A percentile compares a stretch with the other conserved stretches of the same genome.
These are phyloP conservation scores for Eulemur albifrons DNA, from an alignment of 2,797 vertebrate genomes.

Conservation along the genomic window DNA sequence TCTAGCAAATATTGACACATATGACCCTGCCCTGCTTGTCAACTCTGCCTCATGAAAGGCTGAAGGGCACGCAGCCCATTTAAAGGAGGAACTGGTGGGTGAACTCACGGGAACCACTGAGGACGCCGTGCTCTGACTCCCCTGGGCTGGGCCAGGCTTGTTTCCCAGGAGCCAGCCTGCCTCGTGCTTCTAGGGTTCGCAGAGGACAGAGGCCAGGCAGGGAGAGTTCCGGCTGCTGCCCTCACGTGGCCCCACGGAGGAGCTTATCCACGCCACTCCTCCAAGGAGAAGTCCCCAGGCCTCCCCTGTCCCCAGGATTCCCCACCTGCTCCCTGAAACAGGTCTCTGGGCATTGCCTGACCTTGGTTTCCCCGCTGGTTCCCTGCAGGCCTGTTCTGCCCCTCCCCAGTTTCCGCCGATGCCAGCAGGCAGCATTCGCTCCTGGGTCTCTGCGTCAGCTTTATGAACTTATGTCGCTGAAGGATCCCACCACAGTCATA, in stretches of 20 bases:
- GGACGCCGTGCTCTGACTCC: background rate
- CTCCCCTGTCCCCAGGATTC: background rate
- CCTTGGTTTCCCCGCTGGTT: background rate
- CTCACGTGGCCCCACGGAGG: fast-evolving
- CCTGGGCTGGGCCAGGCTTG: too few relatives aligned
- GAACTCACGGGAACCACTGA: background rate
- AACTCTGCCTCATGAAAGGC: background rate
- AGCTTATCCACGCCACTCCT: background rate
- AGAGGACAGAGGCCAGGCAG: background rate
- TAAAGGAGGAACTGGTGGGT: background rate
- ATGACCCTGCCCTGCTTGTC: background rate
- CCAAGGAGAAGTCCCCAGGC: background rate
- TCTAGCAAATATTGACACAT: background rate
- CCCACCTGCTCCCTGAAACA: background rate
- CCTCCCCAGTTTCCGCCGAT: background rate
- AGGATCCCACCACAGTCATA: background rate
- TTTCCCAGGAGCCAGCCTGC: background rate
- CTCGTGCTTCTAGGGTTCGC: background rate
- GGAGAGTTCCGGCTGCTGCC: background rate
- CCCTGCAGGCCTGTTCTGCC: background rate
- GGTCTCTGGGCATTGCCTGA: background rate
- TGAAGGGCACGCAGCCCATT: background rate
- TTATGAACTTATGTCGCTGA: background rate
- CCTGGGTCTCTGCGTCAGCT: background rate
- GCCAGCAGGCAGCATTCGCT: background rate